phyloP scores from a whole-genome alignment of 2,888 invertebrate species.

The Drosophila anceps region DNA sequence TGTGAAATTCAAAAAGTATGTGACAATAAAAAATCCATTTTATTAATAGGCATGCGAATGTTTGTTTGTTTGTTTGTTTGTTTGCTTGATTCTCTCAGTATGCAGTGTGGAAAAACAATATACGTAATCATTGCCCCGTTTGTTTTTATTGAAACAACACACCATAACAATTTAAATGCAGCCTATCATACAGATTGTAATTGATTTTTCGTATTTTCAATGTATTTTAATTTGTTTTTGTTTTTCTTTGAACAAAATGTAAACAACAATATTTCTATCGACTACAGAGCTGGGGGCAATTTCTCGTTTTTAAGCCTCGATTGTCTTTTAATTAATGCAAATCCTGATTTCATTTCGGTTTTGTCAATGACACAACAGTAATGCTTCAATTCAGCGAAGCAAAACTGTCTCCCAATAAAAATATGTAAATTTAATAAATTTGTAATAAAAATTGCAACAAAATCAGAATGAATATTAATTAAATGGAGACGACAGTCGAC shows the following conservation, averaged over 20 bases:
- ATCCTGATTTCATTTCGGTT: slow-evolving; percentile 74
- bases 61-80: neutral
- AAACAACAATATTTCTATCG: slow-evolving; percentile 64
- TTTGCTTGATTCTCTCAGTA: neutral
- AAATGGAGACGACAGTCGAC: slow-evolving; percentile 14
- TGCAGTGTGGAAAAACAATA: neutral
- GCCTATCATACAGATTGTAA: neutral
- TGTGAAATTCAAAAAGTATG: neutral
- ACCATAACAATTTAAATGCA: slow-evolving; percentile 2
- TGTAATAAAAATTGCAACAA: slow-evolving; percentile 48
- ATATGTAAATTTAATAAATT: slow-evolving; percentile 30
- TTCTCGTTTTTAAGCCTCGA: slow-evolving; percentile 37
- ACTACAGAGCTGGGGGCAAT: slow-evolving; percentile 48
- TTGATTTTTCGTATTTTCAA: slow-evolving; percentile 5
- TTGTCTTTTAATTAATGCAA: slow-evolving; percentile 58
- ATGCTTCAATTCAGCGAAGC: neutral
- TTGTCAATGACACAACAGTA: slow-evolving; percentile 10
- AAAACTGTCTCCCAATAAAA: slow-evolving; percentile 15
- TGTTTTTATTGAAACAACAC: slow-evolving; percentile 7
- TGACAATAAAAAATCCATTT: neutral
- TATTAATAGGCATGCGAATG: neutral
- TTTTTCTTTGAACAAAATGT: slow-evolving; percentile 30
- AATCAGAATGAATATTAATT: slow-evolving; percentile 75
- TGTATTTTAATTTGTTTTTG: slow-evolving; percentile 29
- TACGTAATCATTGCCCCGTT: slow-evolving; percentile 3